A percentile compares a stretch with the other conserved stretches of the same genome.
Evolutionary conservation across 2,888 invertebrate genomes (phyloP).

Genomic region (Asteroscopus sphinx): DNA sequence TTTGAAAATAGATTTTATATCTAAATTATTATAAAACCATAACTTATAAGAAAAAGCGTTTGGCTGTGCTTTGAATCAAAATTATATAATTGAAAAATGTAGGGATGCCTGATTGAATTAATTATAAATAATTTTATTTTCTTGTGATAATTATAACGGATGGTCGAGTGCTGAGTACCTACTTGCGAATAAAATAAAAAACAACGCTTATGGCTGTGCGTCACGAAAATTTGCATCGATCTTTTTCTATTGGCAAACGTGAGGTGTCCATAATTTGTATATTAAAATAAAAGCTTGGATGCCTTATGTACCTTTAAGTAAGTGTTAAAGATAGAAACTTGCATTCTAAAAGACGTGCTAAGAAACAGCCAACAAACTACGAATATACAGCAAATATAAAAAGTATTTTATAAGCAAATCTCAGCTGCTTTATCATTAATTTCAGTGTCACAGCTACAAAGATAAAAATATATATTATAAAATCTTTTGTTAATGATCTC

Average conservation of each 20-base stretch:
- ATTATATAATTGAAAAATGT: constrained; percentile 53
- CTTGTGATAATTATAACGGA: constrained; percentile 46
- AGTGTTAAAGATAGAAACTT: constrained; percentile 22
- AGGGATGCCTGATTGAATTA: constrained; percentile 49
- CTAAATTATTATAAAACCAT: constrained; percentile 70
- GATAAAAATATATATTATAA: constrained; percentile 11
- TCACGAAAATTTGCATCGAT: constrained; percentile 43
- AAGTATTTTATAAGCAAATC: constrained; percentile 18
- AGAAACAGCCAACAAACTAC: constrained; percentile 12
- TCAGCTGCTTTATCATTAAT: constrained; percentile 14
- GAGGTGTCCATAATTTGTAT: constrained; percentile 49
- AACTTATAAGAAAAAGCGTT: constrained; percentile 76
- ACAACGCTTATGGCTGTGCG: constrained; percentile 56
- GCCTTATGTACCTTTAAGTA: constrained; percentile 48
- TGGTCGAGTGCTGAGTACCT: constrained; percentile 56
- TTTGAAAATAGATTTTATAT: constrained; percentile 81
- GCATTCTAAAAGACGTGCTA: constrained; percentile 13
- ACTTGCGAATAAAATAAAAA: constrained; percentile 20
- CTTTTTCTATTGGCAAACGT: constrained; percentile 27
- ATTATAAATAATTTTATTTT: constrained; percentile 21
- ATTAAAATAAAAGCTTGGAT: constrained; percentile 49
- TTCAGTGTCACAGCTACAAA: constrained; percentile 21
- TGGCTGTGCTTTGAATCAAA: constrained; percentile 85
- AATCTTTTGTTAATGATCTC: constrained; percentile 49
- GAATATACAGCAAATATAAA: neutral